Percentiles rank a stretch among this genome's conserved stretches.
Evolutionary conservation across 2,888 invertebrate genomes (phyloP).

Genomic region (Drosophila prostipennis): DNA sequence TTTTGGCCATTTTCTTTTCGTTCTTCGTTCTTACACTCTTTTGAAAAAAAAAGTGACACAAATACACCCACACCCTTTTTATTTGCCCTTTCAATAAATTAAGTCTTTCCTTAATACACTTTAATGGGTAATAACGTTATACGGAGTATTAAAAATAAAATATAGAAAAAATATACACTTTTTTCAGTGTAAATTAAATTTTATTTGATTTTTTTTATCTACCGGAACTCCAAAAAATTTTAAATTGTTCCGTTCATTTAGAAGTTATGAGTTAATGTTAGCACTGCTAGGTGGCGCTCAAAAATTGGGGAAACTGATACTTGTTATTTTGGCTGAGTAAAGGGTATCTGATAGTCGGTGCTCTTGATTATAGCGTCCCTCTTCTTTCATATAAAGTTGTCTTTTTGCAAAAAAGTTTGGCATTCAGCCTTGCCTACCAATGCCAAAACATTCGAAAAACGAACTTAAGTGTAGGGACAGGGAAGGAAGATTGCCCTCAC

Average conservation of each 20-base stretch:
- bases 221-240: too few species aligned
- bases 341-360: too few species aligned
- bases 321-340: too few species aligned
- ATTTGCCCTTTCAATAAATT: constrained; percentile 32
- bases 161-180: too few species aligned
- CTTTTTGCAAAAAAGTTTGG: constrained; percentile 51
- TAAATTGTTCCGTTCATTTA: too few species aligned
- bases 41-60: constrained; percentile 60
- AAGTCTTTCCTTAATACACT: constrained; percentile 9
- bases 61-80: constrained; percentile 8
- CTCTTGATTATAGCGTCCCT: too few species aligned
- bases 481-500: constrained; percentile 16
- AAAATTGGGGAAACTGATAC: too few species aligned
- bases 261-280: too few species aligned
- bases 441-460: constrained; percentile 31
- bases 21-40: constrained; percentile 48
- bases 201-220: too few species aligned
- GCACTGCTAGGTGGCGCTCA: too few species aligned
- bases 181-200: too few species aligned
- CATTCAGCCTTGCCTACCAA: constrained; percentile 68
- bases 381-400: background rate
- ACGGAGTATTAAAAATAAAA: too few species aligned
- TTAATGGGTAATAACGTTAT: background rate
- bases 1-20: constrained; percentile 62
- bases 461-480: background rate